Conservation (phyloP, 2,797 vertebrate genomes). For the Poecilia velifera region DNA sequence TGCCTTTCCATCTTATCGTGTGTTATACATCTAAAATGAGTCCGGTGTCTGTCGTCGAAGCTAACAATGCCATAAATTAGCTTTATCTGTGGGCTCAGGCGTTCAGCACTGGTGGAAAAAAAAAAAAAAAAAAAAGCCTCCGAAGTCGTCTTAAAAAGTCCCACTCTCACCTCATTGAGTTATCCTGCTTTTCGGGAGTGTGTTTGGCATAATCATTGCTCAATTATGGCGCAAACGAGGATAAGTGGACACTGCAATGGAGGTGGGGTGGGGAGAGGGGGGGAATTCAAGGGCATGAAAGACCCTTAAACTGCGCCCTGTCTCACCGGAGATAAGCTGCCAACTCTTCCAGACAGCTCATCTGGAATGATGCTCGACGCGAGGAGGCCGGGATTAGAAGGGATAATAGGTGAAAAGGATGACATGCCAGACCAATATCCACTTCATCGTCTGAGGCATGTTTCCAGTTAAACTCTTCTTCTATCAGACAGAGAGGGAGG, state of each 20-base stretch:
- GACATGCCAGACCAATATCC: conserved; percentile 30
- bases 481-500: conserved; percentile 29
- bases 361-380: conserved; percentile 36
- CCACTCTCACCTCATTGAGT: conserved; percentile 19
- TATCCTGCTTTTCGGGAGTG: conserved; percentile 2
- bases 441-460: conserved; percentile 44
- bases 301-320: not conserved
- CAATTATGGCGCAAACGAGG: conserved; percentile 28
- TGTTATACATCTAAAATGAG: conserved; percentile 19
- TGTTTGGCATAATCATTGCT: conserved; percentile 15
- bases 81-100: conserved; percentile 6
- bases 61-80: conserved; percentile 26
- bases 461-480: conserved; percentile 43
- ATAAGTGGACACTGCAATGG: conserved; percentile 12
- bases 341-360: conserved; percentile 27
- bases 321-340: conserved; percentile 28
- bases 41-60: conserved; percentile 39
- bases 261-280: not conserved
- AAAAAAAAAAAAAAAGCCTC: not conserved
- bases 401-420: conserved; percentile 37
- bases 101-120: not conserved
- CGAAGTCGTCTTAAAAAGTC: not conserved
- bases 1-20: not conserved
- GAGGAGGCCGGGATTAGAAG: conserved; percentile 36
- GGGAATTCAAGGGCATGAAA: conserved; percentile 12